Conservation (phyloP, 2,113 vertebrate genomes). For the Xenopus laevis region DNA sequence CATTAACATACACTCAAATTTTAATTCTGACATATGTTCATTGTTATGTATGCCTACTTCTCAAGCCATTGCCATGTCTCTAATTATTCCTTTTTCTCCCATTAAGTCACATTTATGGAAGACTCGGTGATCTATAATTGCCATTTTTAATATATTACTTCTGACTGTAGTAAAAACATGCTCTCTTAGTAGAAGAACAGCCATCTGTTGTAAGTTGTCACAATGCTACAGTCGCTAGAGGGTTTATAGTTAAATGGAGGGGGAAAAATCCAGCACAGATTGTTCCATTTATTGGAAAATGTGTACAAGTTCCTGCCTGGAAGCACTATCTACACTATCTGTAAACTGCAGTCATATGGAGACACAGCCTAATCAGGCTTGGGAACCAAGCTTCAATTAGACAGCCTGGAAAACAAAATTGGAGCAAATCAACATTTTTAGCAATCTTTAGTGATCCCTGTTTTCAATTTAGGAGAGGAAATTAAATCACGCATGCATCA, state of each 20-base stretch:
- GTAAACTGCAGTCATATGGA: conserved; percentile 71
- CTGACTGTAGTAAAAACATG: too few relatives aligned
- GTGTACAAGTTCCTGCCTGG: conserved; percentile 64
- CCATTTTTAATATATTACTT: too few relatives aligned
- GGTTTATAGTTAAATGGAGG: neutral
- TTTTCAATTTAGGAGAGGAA: conserved; percentile 79
- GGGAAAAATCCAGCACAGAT: conserved; percentile 49
- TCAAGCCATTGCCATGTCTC: conserved; percentile 14
- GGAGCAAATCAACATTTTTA: conserved; percentile 73
- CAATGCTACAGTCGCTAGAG: too few relatives aligned
- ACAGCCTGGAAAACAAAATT: conserved; percentile 65
- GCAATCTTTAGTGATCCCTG: conserved; percentile 65
- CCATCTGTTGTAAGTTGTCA: too few relatives aligned
- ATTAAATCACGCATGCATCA: conserved; percentile 70
- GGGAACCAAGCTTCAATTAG: conserved; percentile 69
- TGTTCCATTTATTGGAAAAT: conserved; percentile 66
- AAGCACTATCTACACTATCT: conserved; percentile 56
- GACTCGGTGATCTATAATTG: too few relatives aligned
- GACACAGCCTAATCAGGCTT: conserved; percentile 66
- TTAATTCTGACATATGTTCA: conserved; percentile 21
- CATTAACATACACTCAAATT: neutral
- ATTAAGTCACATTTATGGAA: too few relatives aligned
- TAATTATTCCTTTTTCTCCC: neutral
- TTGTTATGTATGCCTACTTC: neutral
- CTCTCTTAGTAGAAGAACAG: too few relatives aligned